These are phyloP conservation scores for Darevskia mixta DNA, from an alignment of 2,797 vertebrate genomes.

Conservation along the genomic window DNA sequence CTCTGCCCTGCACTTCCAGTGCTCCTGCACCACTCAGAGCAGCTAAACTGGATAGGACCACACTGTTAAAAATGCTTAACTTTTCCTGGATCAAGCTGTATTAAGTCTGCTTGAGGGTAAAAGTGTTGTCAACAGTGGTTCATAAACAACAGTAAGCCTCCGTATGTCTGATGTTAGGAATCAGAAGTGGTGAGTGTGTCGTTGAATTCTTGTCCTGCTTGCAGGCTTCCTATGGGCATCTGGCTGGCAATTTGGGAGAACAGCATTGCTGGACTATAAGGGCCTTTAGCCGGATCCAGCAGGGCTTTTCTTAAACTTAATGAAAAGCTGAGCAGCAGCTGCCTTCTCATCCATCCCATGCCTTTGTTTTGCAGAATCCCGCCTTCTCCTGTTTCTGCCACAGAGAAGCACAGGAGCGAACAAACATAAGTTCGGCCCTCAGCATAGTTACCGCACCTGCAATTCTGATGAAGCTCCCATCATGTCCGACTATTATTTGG, in stretches of 20 bases:
- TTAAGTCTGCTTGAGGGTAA: not conserved
- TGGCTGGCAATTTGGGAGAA: not conserved
- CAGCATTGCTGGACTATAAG: not conserved
- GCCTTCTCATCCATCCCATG: not conserved
- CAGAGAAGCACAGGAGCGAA: not conserved
- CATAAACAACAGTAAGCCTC: no score
- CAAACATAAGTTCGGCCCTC: not conserved
- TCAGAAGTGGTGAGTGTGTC: no score
- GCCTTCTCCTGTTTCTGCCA: not conserved
- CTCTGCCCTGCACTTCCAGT: no score
- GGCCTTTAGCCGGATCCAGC: not conserved
- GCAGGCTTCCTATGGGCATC: no score
- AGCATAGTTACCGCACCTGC: not conserved
- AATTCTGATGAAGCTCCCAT: not conserved
- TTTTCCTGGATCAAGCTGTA: not conserved
- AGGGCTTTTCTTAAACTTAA: not conserved
- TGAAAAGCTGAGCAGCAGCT: not conserved
- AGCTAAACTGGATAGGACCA: not conserved
- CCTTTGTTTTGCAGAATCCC: not conserved
- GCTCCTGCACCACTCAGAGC: no score
- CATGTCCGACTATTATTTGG: not conserved
- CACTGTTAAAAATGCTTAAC: not conserved
- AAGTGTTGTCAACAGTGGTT: not conserved
- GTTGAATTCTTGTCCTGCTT: no score
- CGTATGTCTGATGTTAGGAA: no score